Evolutionary conservation across 2,797 vertebrate species (phyloP).

Genomic region (Aldrovandia affinis): DNA sequence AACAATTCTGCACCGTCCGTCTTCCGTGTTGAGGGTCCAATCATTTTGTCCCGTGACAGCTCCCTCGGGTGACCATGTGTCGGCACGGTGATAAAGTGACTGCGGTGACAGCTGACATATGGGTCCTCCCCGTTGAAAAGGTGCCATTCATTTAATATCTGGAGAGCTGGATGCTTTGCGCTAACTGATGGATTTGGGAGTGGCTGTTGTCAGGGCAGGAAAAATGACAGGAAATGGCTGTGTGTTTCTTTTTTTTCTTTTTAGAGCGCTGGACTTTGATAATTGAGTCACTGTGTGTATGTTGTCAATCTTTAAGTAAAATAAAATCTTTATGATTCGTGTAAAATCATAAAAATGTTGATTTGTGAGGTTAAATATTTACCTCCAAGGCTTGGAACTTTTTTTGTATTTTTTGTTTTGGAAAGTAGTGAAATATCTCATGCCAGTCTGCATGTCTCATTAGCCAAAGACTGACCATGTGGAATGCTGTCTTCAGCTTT

Average conservation of each 20-base stretch:
- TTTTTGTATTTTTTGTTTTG: neutral
- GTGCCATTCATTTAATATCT: slow-evolving; percentile 3
- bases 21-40: slow-evolving; percentile 18
- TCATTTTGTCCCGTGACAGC: slow-evolving; percentile 32
- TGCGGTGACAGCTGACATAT: slow-evolving; percentile 22
- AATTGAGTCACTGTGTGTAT: neutral
- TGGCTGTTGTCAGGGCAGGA: neutral
- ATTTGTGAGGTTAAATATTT: neutral
- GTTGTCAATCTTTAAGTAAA: neutral
- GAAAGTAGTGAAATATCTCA: slow-evolving; percentile 1
- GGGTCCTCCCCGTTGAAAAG: slow-evolving; percentile 4
- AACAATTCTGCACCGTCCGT: slow-evolving; percentile 33
- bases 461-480: slow-evolving; percentile 26
- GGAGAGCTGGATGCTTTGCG: neutral
- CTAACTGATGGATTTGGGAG: neutral
- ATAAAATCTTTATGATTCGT: neutral
- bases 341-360: neutral
- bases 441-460: neutral
- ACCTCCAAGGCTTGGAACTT: neutral
- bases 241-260: neutral
- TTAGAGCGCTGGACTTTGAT: neutral
- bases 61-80: slow-evolving; percentile 19
- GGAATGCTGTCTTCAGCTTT: slow-evolving; percentile 38
- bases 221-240: neutral
- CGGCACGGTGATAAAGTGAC: slow-evolving; percentile 29